phyloP scores from a whole-genome alignment of 37 sponge, comb jelly and placozoan species.

The Theonella swinhoei region DNA sequence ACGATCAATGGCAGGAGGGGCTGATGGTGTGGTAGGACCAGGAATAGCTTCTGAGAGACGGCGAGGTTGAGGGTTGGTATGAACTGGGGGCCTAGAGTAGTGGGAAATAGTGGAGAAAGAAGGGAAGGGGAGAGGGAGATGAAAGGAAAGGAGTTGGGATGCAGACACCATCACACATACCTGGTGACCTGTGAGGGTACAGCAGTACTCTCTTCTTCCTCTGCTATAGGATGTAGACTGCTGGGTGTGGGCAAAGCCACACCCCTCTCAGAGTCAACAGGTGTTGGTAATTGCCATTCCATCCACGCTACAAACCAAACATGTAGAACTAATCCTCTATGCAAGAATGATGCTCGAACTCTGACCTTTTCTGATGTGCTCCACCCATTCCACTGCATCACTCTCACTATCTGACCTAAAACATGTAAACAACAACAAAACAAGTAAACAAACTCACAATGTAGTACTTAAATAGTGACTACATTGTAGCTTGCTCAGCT shows the following conservation, averaged over 20 bases:
- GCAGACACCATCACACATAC: no score
- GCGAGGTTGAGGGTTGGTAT: neutral
- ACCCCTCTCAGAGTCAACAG: neutral
- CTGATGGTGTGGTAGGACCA: neutral
- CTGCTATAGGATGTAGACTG: neutral
- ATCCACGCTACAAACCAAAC: neutral
- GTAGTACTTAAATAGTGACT: no score
- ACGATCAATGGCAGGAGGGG: neutral
- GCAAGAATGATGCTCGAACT: no score
- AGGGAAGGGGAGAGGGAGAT: constrained; percentile 5
- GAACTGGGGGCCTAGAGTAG: neutral
- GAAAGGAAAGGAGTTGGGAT: neutral
- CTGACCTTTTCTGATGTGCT: constrained; percentile 43
- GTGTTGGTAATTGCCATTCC: neutral
- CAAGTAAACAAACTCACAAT: neutral
- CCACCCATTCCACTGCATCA: constrained; percentile 59
- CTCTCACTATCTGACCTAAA: constrained; percentile 13
- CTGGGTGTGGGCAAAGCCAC: neutral
- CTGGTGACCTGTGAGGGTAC: no score
- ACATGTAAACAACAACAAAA: neutral
- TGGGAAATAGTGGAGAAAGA: neutral
- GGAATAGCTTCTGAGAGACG: no score
- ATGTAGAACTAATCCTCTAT: neutral
- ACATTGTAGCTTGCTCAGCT: no score
- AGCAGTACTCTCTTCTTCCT: neutral